Evolutionary conservation across 2,797 vertebrate genomes (phyloP).

Genomic region (Syndactyla subalaris): DNA sequence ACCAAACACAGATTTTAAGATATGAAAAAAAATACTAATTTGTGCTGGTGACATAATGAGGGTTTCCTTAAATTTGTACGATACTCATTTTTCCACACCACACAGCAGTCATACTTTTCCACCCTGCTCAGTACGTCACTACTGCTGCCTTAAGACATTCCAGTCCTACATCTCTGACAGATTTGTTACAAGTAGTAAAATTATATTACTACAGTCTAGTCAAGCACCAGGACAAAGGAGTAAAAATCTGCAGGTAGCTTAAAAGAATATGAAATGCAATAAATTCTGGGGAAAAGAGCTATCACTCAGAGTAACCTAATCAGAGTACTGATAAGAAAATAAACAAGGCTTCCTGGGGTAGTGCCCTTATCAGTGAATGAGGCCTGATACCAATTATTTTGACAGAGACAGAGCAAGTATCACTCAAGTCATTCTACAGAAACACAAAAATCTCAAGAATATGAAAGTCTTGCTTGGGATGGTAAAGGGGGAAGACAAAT

Average conservation of each 20-base stretch:
- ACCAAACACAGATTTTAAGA: not conserved
- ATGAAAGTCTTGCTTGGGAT: not conserved
- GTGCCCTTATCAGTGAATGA: not conserved
- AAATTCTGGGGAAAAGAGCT: not conserved
- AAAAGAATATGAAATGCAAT: not conserved
- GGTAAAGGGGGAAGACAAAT: not conserved
- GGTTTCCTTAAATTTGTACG: not conserved
- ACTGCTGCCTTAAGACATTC: not conserved
- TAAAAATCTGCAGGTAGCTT: not conserved
- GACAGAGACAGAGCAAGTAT: not conserved
- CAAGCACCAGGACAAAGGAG: not conserved
- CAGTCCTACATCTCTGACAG: not conserved
- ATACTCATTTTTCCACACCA: not conserved
- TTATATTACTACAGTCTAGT: not conserved
- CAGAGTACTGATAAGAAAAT: not conserved
- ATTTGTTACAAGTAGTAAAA: not conserved
- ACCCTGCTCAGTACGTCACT: accelerated
- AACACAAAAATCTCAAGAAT: not conserved
- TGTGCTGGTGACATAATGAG: not conserved
- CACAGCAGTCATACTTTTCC: not conserved
- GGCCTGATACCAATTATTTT: not conserved
- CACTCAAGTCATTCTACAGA: not conserved
- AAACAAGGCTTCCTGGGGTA: not conserved
- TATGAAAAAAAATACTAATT: not conserved
- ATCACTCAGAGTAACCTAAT: not conserved